Evolutionary conservation across 2,888 invertebrate species (phyloP).

Genomic region (Zelleria hepariella): DNA sequence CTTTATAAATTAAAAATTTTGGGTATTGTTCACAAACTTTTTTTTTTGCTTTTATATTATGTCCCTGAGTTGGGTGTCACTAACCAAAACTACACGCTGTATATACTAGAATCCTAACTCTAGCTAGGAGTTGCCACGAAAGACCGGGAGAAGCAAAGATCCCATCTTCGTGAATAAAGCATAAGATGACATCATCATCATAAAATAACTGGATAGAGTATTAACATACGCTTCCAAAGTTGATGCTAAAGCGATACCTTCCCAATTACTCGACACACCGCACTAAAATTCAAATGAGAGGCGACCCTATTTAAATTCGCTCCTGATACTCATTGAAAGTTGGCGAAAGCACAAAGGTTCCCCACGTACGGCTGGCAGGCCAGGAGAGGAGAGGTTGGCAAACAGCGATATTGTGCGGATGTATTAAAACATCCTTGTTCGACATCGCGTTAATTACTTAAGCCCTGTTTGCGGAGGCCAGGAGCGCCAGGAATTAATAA

Average conservation of each 20-base stretch:
- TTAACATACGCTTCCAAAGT: no score
- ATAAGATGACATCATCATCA: no score
- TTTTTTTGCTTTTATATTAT: no score
- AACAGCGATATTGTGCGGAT: slow-evolving; percentile 35
- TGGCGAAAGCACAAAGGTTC: background rate
- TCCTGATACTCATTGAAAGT: background rate
- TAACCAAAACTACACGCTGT: no score
- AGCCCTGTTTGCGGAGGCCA: slow-evolving; percentile 44
- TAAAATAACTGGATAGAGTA: no score
- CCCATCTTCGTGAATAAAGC: no score
- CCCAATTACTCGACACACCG: background rate
- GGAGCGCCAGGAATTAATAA: slow-evolving; percentile 46
- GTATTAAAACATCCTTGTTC: slow-evolving; percentile 50
- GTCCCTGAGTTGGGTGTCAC: no score
- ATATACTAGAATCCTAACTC: no score
- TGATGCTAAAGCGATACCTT: background rate
- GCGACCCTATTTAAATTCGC: background rate
- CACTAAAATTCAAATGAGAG: background rate
- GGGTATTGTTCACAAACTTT: no score
- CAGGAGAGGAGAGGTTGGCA: slow-evolving; percentile 14
- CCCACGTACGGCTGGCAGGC: background rate
- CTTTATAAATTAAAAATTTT: no score
- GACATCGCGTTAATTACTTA: slow-evolving; percentile 54
- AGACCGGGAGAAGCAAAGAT: no score
- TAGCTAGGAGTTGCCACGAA: no score